Conservation (phyloP, 2,888 invertebrate genomes). For the Dioctria rufipes region DNA sequence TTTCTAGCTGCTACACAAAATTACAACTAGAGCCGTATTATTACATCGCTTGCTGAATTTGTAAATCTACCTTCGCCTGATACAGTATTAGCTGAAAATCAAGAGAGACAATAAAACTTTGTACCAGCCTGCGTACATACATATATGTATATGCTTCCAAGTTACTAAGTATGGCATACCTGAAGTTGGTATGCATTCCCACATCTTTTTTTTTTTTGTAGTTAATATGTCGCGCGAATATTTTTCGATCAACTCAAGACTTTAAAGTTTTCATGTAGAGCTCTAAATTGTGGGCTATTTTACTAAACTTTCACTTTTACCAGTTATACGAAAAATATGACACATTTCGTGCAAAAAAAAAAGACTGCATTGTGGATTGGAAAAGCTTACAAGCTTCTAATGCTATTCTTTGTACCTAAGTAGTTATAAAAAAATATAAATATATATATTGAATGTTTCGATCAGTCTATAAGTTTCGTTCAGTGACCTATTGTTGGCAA, state of each 20-base stretch:
- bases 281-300: conserved; percentile 3
- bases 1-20: conserved; percentile 40
- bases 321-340: conserved; percentile 13
- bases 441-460: no score
- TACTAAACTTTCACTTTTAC: conserved; percentile 38
- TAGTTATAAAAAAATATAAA: no score
- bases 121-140: neutral
- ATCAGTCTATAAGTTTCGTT: neutral
- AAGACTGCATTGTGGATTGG: no score
- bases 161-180: conserved; percentile 12
- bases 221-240: conserved; percentile 1
- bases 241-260: neutral
- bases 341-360: no score
- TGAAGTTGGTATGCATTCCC: neutral
- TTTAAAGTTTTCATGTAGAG: conserved; percentile 11
- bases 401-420: no score
- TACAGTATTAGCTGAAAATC: neutral
- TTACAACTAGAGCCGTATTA: conserved; percentile 38
- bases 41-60: conserved; percentile 41
- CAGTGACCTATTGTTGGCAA: neutral
- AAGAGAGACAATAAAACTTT: conserved; percentile 38
- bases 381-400: no score
- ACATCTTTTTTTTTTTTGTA: neutral
- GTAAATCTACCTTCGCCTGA: neutral
- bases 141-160: conserved; percentile 2